Conservation (phyloP, 2,888 invertebrate species). For the Liopterus haemorrhoidalis region DNA sequence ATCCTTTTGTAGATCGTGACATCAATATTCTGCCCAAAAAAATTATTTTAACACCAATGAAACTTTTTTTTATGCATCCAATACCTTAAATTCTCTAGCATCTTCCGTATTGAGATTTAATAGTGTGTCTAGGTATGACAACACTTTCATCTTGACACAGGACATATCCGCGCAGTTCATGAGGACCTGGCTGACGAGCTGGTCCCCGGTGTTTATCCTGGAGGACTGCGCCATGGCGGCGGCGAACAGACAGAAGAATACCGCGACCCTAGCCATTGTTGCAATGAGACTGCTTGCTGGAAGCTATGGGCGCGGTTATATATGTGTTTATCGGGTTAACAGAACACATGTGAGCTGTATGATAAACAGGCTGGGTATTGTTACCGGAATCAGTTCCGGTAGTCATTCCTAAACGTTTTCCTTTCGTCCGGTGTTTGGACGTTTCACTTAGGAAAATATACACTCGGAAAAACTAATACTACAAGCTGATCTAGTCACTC, state of each 20-base stretch:
- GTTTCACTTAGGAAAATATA: too few relatives aligned
- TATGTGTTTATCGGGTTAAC: conserved; percentile 53
- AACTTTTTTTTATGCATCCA: not conserved
- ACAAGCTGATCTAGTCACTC: too few relatives aligned
- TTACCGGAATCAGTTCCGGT: conserved; percentile 32
- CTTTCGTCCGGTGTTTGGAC: conserved; percentile 14
- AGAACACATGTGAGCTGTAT: conserved; percentile 41
- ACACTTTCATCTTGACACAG: conserved; percentile 71
- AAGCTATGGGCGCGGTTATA: conserved; percentile 59
- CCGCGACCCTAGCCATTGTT: conserved; percentile 40
- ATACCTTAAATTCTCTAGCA: conserved; percentile 50
- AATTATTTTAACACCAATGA: not conserved
- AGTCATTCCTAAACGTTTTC: conserved; percentile 32
- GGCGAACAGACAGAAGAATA: conserved; percentile 49
- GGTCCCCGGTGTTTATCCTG: conserved; percentile 59
- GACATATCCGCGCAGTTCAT: conserved; percentile 68
- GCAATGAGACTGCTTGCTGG: conserved; percentile 24
- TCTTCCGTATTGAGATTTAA: conserved; percentile 58
- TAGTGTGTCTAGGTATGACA: conserved; percentile 68
- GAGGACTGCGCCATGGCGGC: conserved; percentile 50
- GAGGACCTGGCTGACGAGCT: conserved; percentile 63
- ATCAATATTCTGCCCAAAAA: conserved; percentile 56
- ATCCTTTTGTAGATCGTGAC: conserved; percentile 69
- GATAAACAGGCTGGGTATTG: conserved; percentile 37
- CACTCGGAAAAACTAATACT: too few relatives aligned